Percentiles rank a stretch among this genome's conserved stretches.
Evolutionary conservation across 1,140 invertebrate species (phyloP).

Genomic region (Adoxophyes honmai): DNA sequence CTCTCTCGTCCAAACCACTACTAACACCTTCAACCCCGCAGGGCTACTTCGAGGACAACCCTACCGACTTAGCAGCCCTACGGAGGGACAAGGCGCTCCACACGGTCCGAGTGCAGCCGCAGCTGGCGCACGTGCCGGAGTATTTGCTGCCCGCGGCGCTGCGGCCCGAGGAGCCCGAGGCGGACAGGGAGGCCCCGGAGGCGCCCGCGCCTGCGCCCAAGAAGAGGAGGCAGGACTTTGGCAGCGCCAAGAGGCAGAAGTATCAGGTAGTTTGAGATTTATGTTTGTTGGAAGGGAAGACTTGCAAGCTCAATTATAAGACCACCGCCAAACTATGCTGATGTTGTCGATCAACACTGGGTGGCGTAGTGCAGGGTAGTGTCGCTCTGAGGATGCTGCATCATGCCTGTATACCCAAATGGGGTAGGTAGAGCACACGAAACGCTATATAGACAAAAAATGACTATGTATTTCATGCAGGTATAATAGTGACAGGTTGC

Average conservation of each 20-base stretch:
- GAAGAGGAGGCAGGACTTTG: constrained; percentile 55
- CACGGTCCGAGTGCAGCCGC: constrained; percentile 88
- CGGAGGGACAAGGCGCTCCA: constrained; percentile 95
- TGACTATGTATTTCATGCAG: too few relatives aligned
- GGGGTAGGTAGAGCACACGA: too few relatives aligned
- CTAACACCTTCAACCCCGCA: constrained; percentile 39
- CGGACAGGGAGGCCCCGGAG: constrained; percentile 55
- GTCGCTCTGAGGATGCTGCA: too few relatives aligned
- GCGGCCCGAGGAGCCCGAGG: constrained; percentile 76
- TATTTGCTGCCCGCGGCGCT: constrained; percentile 92
- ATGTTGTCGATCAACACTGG: too few relatives aligned
- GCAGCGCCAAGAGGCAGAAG: constrained; percentile 62
- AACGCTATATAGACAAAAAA: too few relatives aligned
- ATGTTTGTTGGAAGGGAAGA: too few relatives aligned
- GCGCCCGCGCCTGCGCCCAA: constrained; percentile 30
- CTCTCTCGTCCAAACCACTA: not conserved
- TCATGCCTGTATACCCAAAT: too few relatives aligned
- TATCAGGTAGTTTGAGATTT: constrained; percentile 50
- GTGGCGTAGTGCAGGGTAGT: too few relatives aligned
- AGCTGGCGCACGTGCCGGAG: constrained; percentile 95
- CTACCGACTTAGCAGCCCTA: constrained; percentile 91
- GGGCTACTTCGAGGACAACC: constrained; percentile 97
- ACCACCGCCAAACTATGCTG: too few relatives aligned
- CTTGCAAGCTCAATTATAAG: too few relatives aligned
- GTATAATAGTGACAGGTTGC: too few relatives aligned